Conservation (phyloP, 1,140 invertebrate genomes). For the Halictus rubicundus region DNA sequence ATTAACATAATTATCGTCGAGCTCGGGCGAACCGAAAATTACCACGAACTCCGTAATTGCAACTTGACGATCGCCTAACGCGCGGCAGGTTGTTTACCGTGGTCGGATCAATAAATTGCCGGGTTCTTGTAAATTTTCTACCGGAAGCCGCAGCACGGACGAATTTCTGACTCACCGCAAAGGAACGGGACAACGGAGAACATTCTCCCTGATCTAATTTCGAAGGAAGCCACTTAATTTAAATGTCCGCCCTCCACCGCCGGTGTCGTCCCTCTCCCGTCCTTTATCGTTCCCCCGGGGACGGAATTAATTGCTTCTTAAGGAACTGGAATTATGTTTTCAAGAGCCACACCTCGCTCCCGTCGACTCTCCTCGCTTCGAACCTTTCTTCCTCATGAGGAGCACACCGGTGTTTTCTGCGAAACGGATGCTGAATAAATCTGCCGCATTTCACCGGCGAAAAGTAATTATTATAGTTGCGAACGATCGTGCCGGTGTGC, state of each 20-base stretch:
- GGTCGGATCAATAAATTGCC: not conserved
- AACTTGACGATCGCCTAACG: not conserved
- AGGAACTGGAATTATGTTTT: conserved; percentile 78
- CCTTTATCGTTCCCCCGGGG: conserved; percentile 72
- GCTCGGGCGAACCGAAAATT: no score
- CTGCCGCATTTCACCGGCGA: not conserved
- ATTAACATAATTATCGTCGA: no score
- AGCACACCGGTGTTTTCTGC: not conserved
- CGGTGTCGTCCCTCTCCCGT: conserved; percentile 46
- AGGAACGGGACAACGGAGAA: conserved; percentile 32
- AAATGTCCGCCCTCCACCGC: conserved; percentile 68
- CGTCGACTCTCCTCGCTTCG: conserved; percentile 21
- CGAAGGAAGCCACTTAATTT: conserved; percentile 78
- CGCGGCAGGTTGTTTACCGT: not conserved
- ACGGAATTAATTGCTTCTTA: conserved; percentile 78
- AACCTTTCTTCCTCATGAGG: not conserved
- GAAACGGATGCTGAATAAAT: not conserved
- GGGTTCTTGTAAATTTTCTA: conserved; percentile 23
- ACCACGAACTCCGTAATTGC: no score
- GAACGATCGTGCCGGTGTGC: no score
- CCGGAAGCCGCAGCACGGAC: not conserved
- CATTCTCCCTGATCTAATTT: conserved; percentile 75
- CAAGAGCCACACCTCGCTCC: conserved; percentile 33
- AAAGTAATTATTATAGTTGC: conserved; percentile 11
- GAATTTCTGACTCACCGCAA: conserved; percentile 32